phyloP scores from a whole-genome alignment of 2,797 vertebrate genomes.

The Galaxias olidus region DNA sequence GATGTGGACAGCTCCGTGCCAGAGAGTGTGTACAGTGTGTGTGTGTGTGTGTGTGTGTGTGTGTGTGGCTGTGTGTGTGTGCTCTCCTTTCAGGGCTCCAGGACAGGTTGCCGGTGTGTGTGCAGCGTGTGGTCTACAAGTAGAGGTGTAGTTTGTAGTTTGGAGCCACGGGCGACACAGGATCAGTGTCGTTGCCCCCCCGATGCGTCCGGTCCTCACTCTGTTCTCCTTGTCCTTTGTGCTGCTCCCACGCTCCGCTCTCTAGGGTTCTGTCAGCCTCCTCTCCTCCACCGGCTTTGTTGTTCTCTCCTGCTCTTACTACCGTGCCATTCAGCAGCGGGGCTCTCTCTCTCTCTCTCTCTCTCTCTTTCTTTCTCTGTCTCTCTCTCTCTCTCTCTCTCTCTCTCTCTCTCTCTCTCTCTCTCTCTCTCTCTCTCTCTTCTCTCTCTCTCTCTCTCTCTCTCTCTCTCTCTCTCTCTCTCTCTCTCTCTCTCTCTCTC shows the following conservation, averaged over 20 bases:
- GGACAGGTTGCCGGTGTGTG: slow-evolving; percentile 54
- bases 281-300: background rate
- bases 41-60: slow-evolving; percentile 29
- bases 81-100: slow-evolving; percentile 58
- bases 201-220: background rate
- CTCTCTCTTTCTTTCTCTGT: too few species aligned
- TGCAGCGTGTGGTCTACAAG: slow-evolving; percentile 52
- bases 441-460: background rate
- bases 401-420: background rate
- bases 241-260: background rate
- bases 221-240: background rate
- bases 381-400: background rate
- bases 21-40: slow-evolving; percentile 21
- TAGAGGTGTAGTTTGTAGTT: slow-evolving; percentile 47
- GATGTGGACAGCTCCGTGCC: slow-evolving; percentile 26
- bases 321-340: too few species aligned
- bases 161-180: slow-evolving; percentile 11
- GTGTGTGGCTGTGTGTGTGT: slow-evolving; percentile 10
- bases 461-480: background rate
- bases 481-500: background rate
- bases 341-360: background rate
- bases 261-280: background rate
- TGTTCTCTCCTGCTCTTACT: background rate
- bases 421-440: background rate
- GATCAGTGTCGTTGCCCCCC: background rate